A percentile compares a stretch with the other conserved stretches of the same genome.
Evolutionary conservation across 1,140 invertebrate genomes (phyloP).

Genomic region (Bombus cullumanus): DNA sequence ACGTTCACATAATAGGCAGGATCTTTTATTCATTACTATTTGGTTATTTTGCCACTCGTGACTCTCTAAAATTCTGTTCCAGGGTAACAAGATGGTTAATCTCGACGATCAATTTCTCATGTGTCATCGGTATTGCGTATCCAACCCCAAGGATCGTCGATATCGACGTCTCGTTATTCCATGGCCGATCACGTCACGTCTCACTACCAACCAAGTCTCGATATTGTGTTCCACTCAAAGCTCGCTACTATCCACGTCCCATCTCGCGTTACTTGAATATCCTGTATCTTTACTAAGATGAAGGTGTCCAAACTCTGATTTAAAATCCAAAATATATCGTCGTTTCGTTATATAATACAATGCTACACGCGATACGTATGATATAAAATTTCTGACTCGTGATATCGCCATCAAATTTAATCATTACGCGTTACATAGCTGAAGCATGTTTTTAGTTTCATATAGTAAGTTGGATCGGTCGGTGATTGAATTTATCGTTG

Average conservation of each 20-base stretch:
- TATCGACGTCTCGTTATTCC: background rate
- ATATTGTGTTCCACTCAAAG: slow-evolving; percentile 4
- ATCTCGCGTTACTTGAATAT: background rate
- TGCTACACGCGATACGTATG: background rate
- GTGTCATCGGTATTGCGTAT: background rate
- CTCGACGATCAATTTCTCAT: background rate
- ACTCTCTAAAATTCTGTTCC: background rate
- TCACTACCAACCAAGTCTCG: background rate
- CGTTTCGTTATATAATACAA: no score
- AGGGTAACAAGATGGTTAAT: background rate
- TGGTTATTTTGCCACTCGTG: background rate
- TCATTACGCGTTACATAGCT: no score
- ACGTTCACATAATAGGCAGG: no score
- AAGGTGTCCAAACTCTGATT: no score
- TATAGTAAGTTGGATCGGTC: no score
- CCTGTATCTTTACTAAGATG: no score
- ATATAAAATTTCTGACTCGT: background rate
- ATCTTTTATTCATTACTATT: background rate
- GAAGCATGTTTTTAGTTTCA: no score
- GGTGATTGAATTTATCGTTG: no score
- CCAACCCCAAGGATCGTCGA: background rate
- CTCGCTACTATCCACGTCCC: background rate
- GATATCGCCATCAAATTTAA: background rate
- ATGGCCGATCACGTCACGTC: background rate
- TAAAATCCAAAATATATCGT: background rate